phyloP scores from a whole-genome alignment of 30 jellyfish, hydroid and myxozoan species.

The Chironex yamaguchii region DNA sequence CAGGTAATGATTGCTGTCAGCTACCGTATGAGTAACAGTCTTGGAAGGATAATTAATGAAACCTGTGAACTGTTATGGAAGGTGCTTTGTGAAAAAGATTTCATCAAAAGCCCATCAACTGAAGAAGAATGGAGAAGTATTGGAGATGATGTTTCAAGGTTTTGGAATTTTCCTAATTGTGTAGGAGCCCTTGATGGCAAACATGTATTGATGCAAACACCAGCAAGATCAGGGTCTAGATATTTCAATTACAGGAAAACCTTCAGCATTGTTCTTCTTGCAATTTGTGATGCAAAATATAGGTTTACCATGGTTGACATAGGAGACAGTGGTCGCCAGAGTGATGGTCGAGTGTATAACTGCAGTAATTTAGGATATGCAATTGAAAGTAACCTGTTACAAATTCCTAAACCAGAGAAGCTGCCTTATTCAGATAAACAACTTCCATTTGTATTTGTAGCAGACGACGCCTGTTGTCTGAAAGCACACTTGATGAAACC shows the following conservation, averaged over 20 bases:
- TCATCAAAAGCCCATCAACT: too few species aligned
- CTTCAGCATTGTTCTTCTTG: conserved; percentile 38
- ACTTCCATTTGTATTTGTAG: too few species aligned
- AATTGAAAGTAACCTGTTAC: conserved; percentile 24
- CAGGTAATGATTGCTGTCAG: background rate
- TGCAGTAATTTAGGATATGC: conserved; percentile 42
- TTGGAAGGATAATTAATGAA: background rate
- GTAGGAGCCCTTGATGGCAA: conserved; percentile 55
- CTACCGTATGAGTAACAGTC: background rate
- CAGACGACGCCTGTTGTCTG: too few species aligned
- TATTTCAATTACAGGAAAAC: conserved; percentile 60
- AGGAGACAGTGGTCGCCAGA: conserved; percentile 61
- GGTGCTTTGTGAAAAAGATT: background rate
- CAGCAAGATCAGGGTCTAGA: conserved; percentile 34
- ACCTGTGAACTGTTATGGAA: background rate
- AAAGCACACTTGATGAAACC: too few species aligned
- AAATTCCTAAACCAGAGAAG: conserved; percentile 5
- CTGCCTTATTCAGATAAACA: too few species aligned
- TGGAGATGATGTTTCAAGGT: background rate
- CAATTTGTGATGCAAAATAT: conserved; percentile 43
- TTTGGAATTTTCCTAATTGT: conserved; percentile 56
- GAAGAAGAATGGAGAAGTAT: conserved; percentile 25
- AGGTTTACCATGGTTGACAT: conserved; percentile 25
- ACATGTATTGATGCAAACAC: conserved; percentile 53
- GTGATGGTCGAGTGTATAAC: too few species aligned